Percentiles rank a stretch among this genome's conserved stretches.
phyloP scores from a whole-genome alignment of 2,113 vertebrate genomes.

The Callipepla squamata region DNA sequence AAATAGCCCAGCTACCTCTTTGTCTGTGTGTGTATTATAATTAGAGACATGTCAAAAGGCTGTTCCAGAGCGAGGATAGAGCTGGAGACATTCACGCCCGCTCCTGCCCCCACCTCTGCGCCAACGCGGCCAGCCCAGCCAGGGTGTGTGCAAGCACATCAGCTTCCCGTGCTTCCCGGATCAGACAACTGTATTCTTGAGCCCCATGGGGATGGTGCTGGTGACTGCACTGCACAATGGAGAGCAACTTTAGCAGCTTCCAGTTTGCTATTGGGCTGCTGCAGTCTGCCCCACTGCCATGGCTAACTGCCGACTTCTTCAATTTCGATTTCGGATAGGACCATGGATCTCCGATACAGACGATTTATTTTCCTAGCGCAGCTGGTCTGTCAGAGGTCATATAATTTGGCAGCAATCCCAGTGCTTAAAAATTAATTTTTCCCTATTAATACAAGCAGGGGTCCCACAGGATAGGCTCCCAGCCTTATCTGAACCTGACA shows the following conservation, averaged over 20 bases:
- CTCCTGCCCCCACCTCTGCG: not conserved
- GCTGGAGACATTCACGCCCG: conserved; percentile 54
- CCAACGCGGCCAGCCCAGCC: not conserved
- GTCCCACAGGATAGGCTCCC: conserved; percentile 81
- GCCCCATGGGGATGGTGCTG: not conserved
- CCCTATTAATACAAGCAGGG: conserved; percentile 83
- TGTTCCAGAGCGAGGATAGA: conserved; percentile 21
- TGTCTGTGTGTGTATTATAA: conserved; percentile 67
- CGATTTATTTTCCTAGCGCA: conserved; percentile 83
- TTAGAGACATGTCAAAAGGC: conserved; percentile 67
- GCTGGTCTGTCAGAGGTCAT: conserved; percentile 84
- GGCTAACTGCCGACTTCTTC: conserved; percentile 56
- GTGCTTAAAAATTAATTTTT: conserved; percentile 89
- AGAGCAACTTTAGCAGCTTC: conserved; percentile 34
- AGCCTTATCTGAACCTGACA: conserved; percentile 86
- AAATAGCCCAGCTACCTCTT: conserved; percentile 65
- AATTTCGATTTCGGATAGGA: conserved; percentile 67
- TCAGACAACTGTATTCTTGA: conserved; percentile 43
- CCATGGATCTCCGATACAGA: conserved; percentile 74
- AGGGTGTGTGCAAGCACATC: conserved; percentile 1
- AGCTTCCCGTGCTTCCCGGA: conserved; percentile 34
- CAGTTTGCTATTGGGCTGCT: conserved; percentile 40
- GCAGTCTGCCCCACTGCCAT: not conserved
- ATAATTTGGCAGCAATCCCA: conserved; percentile 85
- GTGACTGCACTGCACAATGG: conserved; percentile 35